Conservation (phyloP, 2,888 invertebrate species). For the Stenotaenia linearis region DNA sequence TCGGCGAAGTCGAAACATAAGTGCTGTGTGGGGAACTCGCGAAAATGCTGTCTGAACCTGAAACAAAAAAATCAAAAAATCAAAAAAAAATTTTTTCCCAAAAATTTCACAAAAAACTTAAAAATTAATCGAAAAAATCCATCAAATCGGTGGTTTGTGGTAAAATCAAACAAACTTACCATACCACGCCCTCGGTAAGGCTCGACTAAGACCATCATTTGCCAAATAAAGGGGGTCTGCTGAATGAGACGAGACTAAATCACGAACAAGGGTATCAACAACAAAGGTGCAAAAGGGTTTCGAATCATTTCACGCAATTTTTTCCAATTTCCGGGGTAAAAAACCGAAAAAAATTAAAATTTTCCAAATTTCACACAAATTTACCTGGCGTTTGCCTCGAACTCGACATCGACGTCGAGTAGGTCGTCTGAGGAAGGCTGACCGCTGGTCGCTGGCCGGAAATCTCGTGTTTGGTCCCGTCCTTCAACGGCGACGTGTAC, state of each 20-base stretch:
- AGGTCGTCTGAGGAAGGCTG: neutral
- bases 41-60: neutral
- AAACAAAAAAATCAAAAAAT: neutral
- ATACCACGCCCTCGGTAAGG: neutral
- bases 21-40: neutral
- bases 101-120: neutral
- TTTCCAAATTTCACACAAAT: neutral
- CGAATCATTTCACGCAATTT: too few relatives aligned
- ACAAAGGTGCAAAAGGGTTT: neutral
- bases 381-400: neutral
- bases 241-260: slow-evolving; percentile 13
- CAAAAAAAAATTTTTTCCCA: too few relatives aligned
- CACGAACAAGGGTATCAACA: slow-evolving; percentile 8
- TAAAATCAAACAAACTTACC: neutral
- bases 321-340: too few relatives aligned
- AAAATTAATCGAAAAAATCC: neutral
- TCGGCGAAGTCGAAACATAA: neutral
- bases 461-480: slow-evolving; percentile 24
- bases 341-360: too few relatives aligned
- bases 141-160: neutral
- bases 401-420: neutral
- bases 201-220: slow-evolving; percentile 26
- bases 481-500: neutral
- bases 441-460: neutral
- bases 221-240: slow-evolving; percentile 16